Percentiles rank a stretch among this genome's conserved stretches.
Evolutionary conservation across 2,113 vertebrate species (phyloP).

Genomic region (Mola mola): DNA sequence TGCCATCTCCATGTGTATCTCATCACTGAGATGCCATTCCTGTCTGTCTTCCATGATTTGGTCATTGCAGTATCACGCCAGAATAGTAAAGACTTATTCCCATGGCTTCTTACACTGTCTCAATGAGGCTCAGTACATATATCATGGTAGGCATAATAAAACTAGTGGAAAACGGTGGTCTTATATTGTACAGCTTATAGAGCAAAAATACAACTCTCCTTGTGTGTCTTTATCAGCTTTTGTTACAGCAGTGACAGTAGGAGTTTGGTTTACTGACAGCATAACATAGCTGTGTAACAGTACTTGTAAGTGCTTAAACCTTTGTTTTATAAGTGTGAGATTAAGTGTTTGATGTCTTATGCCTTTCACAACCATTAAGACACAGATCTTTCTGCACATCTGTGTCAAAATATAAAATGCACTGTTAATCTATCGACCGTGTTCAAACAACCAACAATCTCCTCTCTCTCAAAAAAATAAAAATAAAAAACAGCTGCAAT

Average conservation of each 20-base stretch:
- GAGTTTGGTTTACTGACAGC: too few relatives aligned
- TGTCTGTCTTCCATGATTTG: slow-evolving; percentile 2
- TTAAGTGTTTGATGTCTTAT: slow-evolving; percentile 8
- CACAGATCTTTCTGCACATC: background rate
- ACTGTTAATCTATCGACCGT: background rate
- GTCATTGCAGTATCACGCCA: slow-evolving; percentile 3
- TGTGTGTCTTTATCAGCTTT: too few relatives aligned
- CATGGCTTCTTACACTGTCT: too few relatives aligned
- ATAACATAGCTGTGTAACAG: slow-evolving; percentile 7
- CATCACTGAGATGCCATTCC: slow-evolving; percentile 2
- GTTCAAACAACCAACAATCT: slow-evolving; percentile 13
- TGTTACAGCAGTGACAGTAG: too few relatives aligned
- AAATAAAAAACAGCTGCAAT: slow-evolving; percentile 16
- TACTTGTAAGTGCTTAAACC: slow-evolving; percentile 9
- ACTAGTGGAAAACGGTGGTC: too few relatives aligned
- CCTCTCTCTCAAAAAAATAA: slow-evolving; percentile 37
- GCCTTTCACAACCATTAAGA: slow-evolving; percentile 5
- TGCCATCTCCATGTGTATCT: background rate
- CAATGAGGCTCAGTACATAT: too few relatives aligned
- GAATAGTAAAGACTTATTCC: slow-evolving; percentile 23
- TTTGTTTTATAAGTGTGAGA: slow-evolving; percentile 11
- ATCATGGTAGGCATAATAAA: too few relatives aligned
- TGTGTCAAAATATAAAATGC: slow-evolving; percentile 1
- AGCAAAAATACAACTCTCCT: too few relatives aligned
- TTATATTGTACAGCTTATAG: too few relatives aligned